A percentile compares a stretch with the other conserved stretches of the same genome.
These are phyloP conservation scores for Aleiodes leptofemur DNA, from an alignment of 2,888 invertebrate genomes.

Conservation along the genomic window DNA sequence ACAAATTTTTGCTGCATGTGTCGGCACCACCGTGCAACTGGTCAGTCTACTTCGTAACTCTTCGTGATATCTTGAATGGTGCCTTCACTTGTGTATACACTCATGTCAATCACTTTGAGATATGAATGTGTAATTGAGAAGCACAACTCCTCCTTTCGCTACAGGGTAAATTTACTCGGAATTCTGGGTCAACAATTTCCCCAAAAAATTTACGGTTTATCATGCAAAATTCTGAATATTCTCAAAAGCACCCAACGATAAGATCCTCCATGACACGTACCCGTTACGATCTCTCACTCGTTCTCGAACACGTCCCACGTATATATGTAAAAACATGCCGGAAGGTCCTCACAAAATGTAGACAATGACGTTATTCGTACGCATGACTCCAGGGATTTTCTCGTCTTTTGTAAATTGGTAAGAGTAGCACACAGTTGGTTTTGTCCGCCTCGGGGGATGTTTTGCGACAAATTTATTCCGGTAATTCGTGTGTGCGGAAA, in stretches of 20 bases:
- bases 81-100: neutral
- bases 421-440: slow-evolving; percentile 12
- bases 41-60: neutral
- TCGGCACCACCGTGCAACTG: slow-evolving; percentile 4
- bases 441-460: slow-evolving; percentile 29
- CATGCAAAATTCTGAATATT: too few relatives aligned
- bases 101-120: neutral
- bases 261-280: too few relatives aligned
- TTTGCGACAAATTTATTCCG: slow-evolving; percentile 43
- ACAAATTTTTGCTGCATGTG: slow-evolving; percentile 7
- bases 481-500: slow-evolving; percentile 43
- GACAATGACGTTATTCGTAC: slow-evolving; percentile 47
- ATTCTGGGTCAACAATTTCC: slow-evolving; percentile 16
- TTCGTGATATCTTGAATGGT: neutral
- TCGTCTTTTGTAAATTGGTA: slow-evolving; percentile 11
- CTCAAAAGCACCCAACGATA: too few relatives aligned
- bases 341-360: slow-evolving; percentile 47
- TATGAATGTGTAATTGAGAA: slow-evolving; percentile 12
- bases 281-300: slow-evolving; percentile 38
- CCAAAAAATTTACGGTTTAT: slow-evolving; percentile 38
- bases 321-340: slow-evolving; percentile 48
- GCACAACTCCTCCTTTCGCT: too few relatives aligned
- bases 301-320: neutral
- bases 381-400: slow-evolving; percentile 43
- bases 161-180: too few relatives aligned